A percentile compares a stretch with the other conserved stretches of the same genome.
Conservation (phyloP, 2,888 invertebrate genomes). For the Macaria liturata region DNA sequence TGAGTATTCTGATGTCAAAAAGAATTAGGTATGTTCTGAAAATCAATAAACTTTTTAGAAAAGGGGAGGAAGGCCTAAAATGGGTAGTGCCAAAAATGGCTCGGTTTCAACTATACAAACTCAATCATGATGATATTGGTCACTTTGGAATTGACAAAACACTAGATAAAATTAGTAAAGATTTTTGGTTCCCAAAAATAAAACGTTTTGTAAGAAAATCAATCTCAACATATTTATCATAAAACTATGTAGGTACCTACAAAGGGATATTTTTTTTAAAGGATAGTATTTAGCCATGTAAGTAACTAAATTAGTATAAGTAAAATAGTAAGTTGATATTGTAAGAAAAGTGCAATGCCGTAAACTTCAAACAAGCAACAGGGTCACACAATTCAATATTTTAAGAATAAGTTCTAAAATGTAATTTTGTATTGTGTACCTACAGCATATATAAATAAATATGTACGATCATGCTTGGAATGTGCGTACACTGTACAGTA, state of each 20-base stretch:
- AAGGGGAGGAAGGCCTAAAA: not conserved
- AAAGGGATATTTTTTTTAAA: too few relatives aligned
- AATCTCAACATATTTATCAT: too few relatives aligned
- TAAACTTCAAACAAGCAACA: too few relatives aligned
- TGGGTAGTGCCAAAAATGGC: slow-evolving; percentile 2
- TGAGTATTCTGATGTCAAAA: slow-evolving; percentile 3
- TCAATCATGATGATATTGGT: not conserved
- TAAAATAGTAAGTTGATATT: too few relatives aligned
- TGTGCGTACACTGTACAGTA: slow-evolving; percentile 26
- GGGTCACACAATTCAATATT: too few relatives aligned
- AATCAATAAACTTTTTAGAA: slow-evolving; percentile 1
- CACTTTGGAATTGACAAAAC: slow-evolving; percentile 1
- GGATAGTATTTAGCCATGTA: too few relatives aligned
- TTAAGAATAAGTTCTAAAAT: too few relatives aligned
- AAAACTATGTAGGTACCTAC: too few relatives aligned
- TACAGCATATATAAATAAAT: too few relatives aligned
- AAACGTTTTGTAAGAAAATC: slow-evolving; percentile 26
- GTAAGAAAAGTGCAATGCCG: too few relatives aligned
- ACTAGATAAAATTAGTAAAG: slow-evolving; percentile 4
- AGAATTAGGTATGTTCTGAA: slow-evolving; percentile 4
- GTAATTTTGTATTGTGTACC: too few relatives aligned
- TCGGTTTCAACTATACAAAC: slow-evolving; percentile 1
- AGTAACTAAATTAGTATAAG: too few relatives aligned
- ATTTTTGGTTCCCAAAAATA: slow-evolving; percentile 31
- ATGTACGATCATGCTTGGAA: slow-evolving; percentile 26